Base-by-base conservation (phyloP, 2,113 vertebrate species). In the Nothobranchius furzeri region DNA sequence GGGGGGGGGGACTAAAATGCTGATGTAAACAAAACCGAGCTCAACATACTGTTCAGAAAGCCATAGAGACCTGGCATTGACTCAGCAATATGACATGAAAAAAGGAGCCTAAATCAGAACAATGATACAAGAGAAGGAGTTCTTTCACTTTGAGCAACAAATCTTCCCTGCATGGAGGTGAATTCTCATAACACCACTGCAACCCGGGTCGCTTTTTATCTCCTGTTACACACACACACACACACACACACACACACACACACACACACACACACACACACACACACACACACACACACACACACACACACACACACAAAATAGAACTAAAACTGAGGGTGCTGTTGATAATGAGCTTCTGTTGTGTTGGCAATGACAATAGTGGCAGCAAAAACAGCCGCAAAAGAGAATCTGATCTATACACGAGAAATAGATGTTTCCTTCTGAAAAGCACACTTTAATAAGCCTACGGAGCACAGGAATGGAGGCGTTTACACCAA, bases 301-400 rank as follows among this genome's bases (percentile, higher is more conserved):
- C 20, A 20, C 20, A 20, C 20, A 20, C 20, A 20, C 35, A 78
- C 75, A 20, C 43, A 15, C 3, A 25, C 4, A 17, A 35, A 17
- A 61, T n/a, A 55, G 73, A 68, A 57, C 55, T 58, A 37, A 85
- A 69, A 79, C 56, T 61, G 42, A 66, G 72, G 62, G 56, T 57
- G 37, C 30, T 77, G 72, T 64, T 40, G 1, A 83, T 86, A 82
- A 90, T 79, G 75, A 87, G 79, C 47, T 78, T 78, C 69, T 62
- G 69, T 61, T 57, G 50, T 68, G 50, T 40, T 57, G 56, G 58
- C 70, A 81, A 60, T 64, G 61, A 80, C 62, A 68, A 11, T 48
- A 24, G 53, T 53, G 73, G 70, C 71, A 49, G 49, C 46, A 64
- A 68, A 85, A 76, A 78, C 46, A 81, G 77, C 20, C 46, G 46